Base-by-base conservation (phyloP, 1,140 invertebrate species). In the Eupristina koningsbergeri region DNA sequence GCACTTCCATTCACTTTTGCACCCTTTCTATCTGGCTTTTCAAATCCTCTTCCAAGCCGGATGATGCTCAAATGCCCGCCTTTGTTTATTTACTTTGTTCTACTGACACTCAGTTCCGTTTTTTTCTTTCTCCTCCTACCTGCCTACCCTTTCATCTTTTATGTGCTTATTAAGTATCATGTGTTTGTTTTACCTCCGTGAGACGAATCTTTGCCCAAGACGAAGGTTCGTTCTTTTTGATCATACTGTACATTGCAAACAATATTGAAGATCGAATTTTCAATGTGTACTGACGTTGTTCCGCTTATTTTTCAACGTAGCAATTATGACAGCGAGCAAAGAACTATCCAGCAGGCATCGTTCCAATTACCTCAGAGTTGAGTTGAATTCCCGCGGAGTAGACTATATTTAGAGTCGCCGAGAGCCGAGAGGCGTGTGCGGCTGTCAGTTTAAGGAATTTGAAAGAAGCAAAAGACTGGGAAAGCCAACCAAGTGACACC, bases 21-120 rank as follows among this genome's bases (percentile, higher is more conserved):
- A 41, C 58, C 36, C 61, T 15, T 82, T 3, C 9, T 31, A 26
- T 36, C 50, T n/a, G 41, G 47, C 53, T 73, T 31, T 74, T 83
- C 34, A 22, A 39, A 77, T 69, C 41, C 31, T 39, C 74, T 83
- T 83, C 69, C 75, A 53, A 75, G 67, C 58, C 63, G 80, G 82
- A 76, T 84, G 77, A 83, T 81, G 74, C 78, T 77, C 79, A 19
- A 79, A 83, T 77, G 78, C 78, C 83, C 50, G 74, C 79, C 77
- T 64, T 78, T 64, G 76, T 82, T 80, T 83, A 45, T 50, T 67
- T 77, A 75, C 64, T 85, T 71, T 81, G 85, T 74, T 61, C 6
- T 36, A 77, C 58, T 39, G 34, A 67, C 67, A 71, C 67, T 41
- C 41, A 8, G 45, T 75, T 50, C 73, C 29, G 29, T 13, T 47